Evolutionary conservation across 2,888 invertebrate species (phyloP).

Genomic region (Gymnocheta viridis): DNA sequence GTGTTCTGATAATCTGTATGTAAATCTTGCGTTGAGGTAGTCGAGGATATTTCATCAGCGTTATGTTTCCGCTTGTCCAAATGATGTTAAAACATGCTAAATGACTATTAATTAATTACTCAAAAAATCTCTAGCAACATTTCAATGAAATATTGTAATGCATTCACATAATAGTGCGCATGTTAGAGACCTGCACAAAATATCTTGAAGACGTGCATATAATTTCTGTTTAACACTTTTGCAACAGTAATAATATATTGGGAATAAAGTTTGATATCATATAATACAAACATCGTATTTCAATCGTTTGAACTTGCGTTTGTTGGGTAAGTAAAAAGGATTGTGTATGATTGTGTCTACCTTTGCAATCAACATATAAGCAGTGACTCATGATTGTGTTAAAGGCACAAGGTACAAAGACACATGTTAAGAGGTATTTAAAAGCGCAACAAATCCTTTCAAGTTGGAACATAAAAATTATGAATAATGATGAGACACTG

Average conservation of each 20-base stretch:
- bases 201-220: too few species aligned
- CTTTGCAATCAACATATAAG: not conserved
- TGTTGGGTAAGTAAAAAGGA: too few species aligned
- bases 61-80: conserved; percentile 30
- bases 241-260: too few species aligned
- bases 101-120: conserved; percentile 55
- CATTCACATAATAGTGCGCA: not conserved
- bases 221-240: too few species aligned
- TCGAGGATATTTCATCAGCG: conserved; percentile 20
- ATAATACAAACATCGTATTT: too few species aligned
- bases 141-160: conserved; percentile 9
- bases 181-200: not conserved
- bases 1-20: conserved; percentile 3
- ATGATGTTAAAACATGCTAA: conserved; percentile 54
- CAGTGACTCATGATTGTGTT: not conserved
- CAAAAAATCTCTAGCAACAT: conserved; percentile 59
- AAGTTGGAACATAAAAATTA: conserved; percentile 31
- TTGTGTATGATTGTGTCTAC: not conserved
- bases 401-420: not conserved
- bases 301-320: too few species aligned
- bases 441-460: conserved; percentile 44
- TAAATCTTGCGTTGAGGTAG: not conserved
- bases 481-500: conserved; percentile 51
- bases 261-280: too few species aligned
- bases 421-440: not conserved